Evolutionary conservation across 2,888 invertebrate species (phyloP).

Genomic region (Microchrysa polita): DNA sequence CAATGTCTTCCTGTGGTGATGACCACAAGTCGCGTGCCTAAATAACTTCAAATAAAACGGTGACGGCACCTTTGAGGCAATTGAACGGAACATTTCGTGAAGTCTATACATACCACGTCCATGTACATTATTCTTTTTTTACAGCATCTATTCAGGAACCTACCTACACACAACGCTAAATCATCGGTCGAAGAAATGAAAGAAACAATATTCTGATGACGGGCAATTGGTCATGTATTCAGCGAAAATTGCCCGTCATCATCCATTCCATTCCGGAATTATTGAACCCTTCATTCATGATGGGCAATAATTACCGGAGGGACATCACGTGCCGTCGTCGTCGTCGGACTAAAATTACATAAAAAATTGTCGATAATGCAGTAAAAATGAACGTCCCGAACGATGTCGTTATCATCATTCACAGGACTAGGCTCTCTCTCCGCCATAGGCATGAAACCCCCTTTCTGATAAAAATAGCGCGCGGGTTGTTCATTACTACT

Average conservation of each 20-base stretch:
- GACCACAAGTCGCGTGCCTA: constrained; percentile 30
- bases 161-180: too few relatives aligned
- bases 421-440: neutral
- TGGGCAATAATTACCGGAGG: constrained; percentile 9
- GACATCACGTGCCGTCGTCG: constrained; percentile 47
- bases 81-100: neutral
- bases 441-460: neutral
- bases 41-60: constrained; percentile 14
- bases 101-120: too few relatives aligned
- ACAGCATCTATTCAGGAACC: too few relatives aligned
- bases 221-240: too few relatives aligned
- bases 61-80: neutral
- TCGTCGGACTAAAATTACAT: constrained; percentile 45
- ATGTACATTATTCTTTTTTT: too few relatives aligned
- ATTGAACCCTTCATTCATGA: constrained; percentile 6
- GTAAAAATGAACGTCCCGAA: constrained; percentile 34
- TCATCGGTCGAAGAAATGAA: too few relatives aligned
- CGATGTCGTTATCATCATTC: constrained; percentile 16
- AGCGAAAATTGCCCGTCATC: neutral
- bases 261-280: neutral
- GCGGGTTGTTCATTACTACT: neutral
- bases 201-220: too few relatives aligned
- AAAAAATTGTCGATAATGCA: constrained; percentile 41
- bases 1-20: neutral
- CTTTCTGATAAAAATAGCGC: constrained; percentile 22